Evolutionary conservation across 2,113 vertebrate genomes (phyloP).

Genomic region (Phrynocephalus versicolor): DNA sequence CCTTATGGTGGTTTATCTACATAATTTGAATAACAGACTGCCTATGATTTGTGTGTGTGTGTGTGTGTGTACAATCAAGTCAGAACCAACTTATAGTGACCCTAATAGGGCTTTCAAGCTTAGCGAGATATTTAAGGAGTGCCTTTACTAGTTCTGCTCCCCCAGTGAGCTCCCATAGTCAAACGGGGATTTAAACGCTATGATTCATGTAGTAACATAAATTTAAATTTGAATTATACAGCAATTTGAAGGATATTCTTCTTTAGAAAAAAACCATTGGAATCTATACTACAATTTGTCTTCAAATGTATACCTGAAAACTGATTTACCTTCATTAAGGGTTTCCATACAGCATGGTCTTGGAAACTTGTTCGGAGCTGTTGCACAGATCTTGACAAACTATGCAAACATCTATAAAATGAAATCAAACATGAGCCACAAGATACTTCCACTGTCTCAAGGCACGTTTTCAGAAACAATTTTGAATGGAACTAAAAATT

Average conservation of each 20-base stretch:
- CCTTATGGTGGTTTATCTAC: not conserved
- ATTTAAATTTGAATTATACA: not conserved
- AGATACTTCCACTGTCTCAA: conserved; percentile 20
- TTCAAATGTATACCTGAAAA: not conserved
- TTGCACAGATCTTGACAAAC: conserved; percentile 97
- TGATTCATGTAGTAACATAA: not conserved
- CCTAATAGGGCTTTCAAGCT: no score
- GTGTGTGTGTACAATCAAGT: no score
- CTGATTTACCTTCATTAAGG: conserved; percentile 93
- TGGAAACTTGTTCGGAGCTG: conserved; percentile 98
- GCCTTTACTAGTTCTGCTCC: no score
- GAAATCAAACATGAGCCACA: conserved; percentile 57
- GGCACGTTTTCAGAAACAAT: not conserved
- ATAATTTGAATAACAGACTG: not conserved
- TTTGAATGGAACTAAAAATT: conserved; percentile 4
- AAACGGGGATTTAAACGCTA: no score
- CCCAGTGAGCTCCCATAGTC: no score
- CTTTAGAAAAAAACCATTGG: not conserved
- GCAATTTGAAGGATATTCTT: not conserved
- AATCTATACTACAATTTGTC: not conserved
- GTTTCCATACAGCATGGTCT: conserved; percentile 98
- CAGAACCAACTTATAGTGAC: no score
- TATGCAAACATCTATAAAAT: conserved; percentile 93
- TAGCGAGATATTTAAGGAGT: no score
- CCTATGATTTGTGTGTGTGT: no score